These are phyloP conservation scores for Gymnoscopelus microlampas DNA, from an alignment of 2,797 vertebrate genomes.

Conservation along the genomic window DNA sequence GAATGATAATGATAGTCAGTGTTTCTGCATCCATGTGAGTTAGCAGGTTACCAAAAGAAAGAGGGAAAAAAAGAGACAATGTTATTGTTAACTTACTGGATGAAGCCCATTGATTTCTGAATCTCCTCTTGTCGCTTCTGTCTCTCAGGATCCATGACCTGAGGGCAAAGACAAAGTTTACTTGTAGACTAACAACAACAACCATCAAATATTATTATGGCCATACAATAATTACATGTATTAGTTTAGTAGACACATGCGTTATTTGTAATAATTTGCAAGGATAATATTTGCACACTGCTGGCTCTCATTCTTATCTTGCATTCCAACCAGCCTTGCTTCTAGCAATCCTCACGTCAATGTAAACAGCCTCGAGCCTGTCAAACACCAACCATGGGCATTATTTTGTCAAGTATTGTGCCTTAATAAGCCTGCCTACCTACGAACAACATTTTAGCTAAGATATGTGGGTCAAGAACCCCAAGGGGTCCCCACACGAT, in stretches of 20 bases:
- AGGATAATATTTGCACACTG: not conserved
- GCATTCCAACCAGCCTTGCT: slow-evolving; percentile 36
- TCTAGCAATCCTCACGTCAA: slow-evolving; percentile 42
- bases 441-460: no score
- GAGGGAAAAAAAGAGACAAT: not conserved
- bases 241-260: no score
- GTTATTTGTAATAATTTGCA: not conserved
- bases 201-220: not conserved
- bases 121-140: slow-evolving; percentile 96
- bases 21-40: not conserved
- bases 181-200: not conserved
- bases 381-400: no score
- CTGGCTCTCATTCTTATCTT: not conserved
- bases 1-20: not conserved
- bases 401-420: no score
- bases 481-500: no score
- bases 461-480: no score
- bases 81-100: slow-evolving; percentile 87
- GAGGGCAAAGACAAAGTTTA: slow-evolving; percentile 28
- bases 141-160: slow-evolving; percentile 88
- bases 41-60: not conserved
- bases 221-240: not conserved
- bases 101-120: slow-evolving; percentile 96
- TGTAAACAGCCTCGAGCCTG: slow-evolving; percentile 9
- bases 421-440: no score